Conservation (phyloP, 2,888 invertebrate species). For the Dorcus parallelipipedus region DNA sequence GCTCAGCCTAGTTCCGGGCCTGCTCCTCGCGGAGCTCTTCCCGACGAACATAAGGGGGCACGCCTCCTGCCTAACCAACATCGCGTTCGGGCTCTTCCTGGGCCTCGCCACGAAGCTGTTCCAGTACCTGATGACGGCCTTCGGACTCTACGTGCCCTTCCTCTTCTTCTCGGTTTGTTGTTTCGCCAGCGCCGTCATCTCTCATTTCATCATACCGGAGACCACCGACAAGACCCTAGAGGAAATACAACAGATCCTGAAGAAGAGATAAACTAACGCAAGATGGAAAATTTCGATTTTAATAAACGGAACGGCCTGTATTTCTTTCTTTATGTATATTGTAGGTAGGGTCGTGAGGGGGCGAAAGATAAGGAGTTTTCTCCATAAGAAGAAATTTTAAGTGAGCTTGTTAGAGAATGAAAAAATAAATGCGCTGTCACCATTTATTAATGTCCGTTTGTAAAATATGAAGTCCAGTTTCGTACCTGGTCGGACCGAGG, state of each 20-base stretch:
- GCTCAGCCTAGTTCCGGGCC: constrained; percentile 27
- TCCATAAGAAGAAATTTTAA: too few species aligned
- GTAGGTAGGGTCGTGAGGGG: too few species aligned
- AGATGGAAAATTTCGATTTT: too few species aligned
- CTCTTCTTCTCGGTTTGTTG: constrained; percentile 31
- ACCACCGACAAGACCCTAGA: constrained; percentile 44
- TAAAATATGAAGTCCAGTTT: too few species aligned
- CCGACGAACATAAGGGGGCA: constrained; percentile 32
- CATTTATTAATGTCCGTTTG: too few species aligned
- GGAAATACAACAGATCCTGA: constrained; percentile 42
- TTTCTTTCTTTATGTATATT: too few species aligned
- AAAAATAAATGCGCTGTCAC: too few species aligned
- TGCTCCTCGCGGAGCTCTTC: constrained; percentile 33
- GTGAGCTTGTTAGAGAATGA: too few species aligned
- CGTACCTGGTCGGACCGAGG: too few species aligned
- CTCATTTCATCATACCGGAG: constrained; percentile 38
- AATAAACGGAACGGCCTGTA: too few species aligned
- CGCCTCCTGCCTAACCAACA: constrained; percentile 31
- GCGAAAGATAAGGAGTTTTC: too few species aligned
- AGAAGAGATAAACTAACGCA: constrained; percentile 4
- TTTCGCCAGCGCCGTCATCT: constrained; percentile 29
- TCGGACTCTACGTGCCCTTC: constrained; percentile 36
- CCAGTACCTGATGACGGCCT: constrained; percentile 30
- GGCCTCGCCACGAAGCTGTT: constrained; percentile 34
- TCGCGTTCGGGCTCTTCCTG: constrained; percentile 29